Conservation (phyloP, 2,797 vertebrate genomes). For the Sebastiscus tertius region DNA sequence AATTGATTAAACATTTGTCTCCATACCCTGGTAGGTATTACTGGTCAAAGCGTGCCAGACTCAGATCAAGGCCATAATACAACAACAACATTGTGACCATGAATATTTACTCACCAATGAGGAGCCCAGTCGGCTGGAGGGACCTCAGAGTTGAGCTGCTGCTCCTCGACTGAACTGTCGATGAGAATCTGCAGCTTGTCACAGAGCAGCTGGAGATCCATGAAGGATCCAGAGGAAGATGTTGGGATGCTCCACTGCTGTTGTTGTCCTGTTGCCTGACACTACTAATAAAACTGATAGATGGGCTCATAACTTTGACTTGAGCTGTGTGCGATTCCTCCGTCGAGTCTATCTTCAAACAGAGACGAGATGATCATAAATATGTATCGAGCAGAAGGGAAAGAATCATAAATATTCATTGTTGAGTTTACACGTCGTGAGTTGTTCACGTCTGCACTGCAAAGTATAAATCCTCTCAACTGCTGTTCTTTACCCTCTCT, state of each 20-base stretch:
- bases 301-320: background rate
- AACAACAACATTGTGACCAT: background rate
- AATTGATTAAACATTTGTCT: too few relatives aligned
- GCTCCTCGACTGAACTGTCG: background rate
- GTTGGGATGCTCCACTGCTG: background rate
- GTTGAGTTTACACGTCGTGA: background rate
- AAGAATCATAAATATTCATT: conserved; percentile 15
- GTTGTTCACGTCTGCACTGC: background rate
- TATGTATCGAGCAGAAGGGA: conserved; percentile 8
- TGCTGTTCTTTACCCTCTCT: background rate
- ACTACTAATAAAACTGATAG: background rate
- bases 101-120: background rate
- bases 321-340: background rate
- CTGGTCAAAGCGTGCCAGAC: too few relatives aligned
- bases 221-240: background rate
- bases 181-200: too few relatives aligned
- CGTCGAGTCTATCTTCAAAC: conserved; percentile 2
- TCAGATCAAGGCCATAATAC: too few relatives aligned
- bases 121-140: background rate
- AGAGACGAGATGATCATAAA: conserved; percentile 15
- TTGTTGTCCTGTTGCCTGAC: background rate
- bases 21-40: too few relatives aligned
- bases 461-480: background rate
- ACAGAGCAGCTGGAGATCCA: background rate
- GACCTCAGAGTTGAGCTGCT: background rate